Conservation (phyloP, 64 coral and sea anemone species). For the Pachyseris speciosa region DNA sequence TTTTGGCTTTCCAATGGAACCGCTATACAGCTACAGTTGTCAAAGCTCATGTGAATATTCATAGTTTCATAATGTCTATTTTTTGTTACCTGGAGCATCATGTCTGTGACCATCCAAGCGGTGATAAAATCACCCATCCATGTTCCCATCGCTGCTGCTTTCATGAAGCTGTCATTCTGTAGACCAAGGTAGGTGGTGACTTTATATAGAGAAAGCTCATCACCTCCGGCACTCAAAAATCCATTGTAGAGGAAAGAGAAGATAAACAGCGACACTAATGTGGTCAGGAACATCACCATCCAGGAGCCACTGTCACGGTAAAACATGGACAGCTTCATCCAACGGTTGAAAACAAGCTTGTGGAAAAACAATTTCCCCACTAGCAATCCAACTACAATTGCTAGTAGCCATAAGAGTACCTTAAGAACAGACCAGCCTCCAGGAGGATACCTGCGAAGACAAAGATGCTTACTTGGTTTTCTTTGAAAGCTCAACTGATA, state of each 20-base stretch:
- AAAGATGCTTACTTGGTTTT: neutral
- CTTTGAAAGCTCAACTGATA: no score
- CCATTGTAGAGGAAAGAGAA: constrained; percentile 97
- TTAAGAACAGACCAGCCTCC: constrained; percentile 92
- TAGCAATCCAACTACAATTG: constrained; percentile 78
- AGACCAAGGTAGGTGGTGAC: constrained; percentile 76
- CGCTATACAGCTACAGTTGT: no score
- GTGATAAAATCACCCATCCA: constrained; percentile 99
- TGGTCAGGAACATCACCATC: constrained; percentile 99
- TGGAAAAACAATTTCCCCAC: constrained; percentile 93
- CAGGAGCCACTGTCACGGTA: constrained; percentile 83
- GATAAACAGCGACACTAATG: constrained; percentile 79
- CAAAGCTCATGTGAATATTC: no score
- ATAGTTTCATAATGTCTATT: no score
- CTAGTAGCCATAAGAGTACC: constrained; percentile 79
- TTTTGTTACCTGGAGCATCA: constrained; percentile 91
- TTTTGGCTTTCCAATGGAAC: no score
- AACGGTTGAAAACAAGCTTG: constrained; percentile 72
- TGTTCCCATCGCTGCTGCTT: constrained; percentile 91
- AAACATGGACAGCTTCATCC: constrained; percentile 86
- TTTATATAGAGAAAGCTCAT: constrained; percentile 56
- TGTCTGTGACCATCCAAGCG: constrained; percentile 99
- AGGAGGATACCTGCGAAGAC: constrained; percentile 75
- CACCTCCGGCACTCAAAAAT: constrained; percentile 69
- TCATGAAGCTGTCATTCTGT: constrained; percentile 95